phyloP scores from a whole-genome alignment of 2,888 invertebrate genomes.

The Azorinus chamasolen region DNA sequence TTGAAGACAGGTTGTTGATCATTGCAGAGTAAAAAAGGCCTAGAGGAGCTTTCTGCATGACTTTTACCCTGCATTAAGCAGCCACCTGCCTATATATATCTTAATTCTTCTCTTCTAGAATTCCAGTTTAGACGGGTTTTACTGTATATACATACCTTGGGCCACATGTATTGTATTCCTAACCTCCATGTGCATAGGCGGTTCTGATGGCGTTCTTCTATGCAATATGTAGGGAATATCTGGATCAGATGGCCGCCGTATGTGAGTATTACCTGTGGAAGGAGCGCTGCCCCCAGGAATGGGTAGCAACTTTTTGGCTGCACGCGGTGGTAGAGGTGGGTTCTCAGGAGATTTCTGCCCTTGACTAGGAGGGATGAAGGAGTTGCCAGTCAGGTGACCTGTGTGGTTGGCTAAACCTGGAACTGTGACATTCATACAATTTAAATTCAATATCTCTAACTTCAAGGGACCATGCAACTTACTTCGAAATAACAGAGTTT shows the following conservation, averaged over 20 bases:
- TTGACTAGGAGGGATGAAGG: constrained; percentile 23
- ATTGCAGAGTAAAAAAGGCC: too few species aligned
- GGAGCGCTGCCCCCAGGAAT: constrained; percentile 25
- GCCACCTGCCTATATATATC: too few species aligned
- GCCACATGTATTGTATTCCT: too few species aligned
- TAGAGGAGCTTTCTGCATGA: too few species aligned
- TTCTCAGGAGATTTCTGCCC: constrained; percentile 42
- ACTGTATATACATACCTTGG: too few species aligned
- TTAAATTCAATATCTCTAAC: too few species aligned
- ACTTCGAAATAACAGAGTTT: too few species aligned
- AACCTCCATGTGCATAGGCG: constrained; percentile 60
- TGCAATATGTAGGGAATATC: constrained; percentile 69
- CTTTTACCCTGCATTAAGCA: too few species aligned
- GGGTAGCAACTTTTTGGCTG: constrained; percentile 72
- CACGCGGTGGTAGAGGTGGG: constrained; percentile 72
- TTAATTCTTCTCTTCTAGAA: too few species aligned
- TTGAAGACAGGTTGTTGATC: too few species aligned
- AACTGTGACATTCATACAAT: constrained; percentile 30
- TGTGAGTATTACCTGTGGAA: constrained; percentile 2
- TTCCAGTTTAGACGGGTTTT: too few species aligned
- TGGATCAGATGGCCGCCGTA: constrained; percentile 39
- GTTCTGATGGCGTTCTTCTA: constrained; percentile 85
- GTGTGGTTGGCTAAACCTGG: constrained; percentile 47
- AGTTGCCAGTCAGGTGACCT: constrained; percentile 45
- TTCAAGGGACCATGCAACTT: too few species aligned